Evolutionary conservation across 2,797 vertebrate genomes (phyloP).

Genomic region (Galago senegalensis): DNA sequence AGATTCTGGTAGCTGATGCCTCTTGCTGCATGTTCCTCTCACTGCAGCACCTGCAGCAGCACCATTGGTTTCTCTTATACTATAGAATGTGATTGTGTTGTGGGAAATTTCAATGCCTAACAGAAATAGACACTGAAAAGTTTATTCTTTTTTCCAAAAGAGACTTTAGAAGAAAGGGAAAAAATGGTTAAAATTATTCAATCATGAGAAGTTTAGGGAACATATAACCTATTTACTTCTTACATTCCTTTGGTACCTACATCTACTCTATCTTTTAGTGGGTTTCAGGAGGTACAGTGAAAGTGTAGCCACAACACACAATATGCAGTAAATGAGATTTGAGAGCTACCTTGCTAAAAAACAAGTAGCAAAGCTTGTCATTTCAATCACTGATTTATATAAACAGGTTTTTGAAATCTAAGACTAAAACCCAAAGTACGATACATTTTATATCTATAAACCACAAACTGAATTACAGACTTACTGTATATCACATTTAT

Average conservation of each 20-base stretch:
- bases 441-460: background rate
- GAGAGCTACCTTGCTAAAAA: constrained; percentile 4
- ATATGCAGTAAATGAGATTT: constrained; percentile 22
- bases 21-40: background rate
- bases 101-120: constrained; percentile 50
- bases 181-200: constrained; percentile 12
- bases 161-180: background rate
- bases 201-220: background rate
- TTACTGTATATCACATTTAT: background rate
- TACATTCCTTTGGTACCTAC: background rate
- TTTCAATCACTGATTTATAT: constrained; percentile 9
- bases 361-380: background rate
- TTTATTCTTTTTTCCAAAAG: background rate
- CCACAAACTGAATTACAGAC: background rate
- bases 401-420: background rate
- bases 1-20: background rate
- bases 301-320: background rate
- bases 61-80: background rate
- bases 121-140: background rate
- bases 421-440: background rate
- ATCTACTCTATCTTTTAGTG: constrained; percentile 18
- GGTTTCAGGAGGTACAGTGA: background rate
- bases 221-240: constrained; percentile 39
- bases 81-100: background rate
- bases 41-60: no score